These are phyloP conservation scores for Smittia sp. DNA, from an alignment of 2,888 invertebrate species.

Conservation along the genomic window DNA sequence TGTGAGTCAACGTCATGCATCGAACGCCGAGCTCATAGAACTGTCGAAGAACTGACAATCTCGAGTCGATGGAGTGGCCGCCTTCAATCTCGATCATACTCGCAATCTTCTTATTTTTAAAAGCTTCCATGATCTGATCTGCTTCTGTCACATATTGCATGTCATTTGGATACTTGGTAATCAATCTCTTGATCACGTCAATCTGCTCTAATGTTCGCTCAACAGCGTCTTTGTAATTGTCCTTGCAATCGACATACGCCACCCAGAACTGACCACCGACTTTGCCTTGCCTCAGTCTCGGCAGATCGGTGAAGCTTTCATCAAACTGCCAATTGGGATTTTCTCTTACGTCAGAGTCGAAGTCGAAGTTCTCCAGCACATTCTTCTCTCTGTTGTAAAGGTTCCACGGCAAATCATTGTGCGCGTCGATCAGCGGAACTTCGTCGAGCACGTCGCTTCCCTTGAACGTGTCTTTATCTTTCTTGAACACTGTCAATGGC, in stretches of 20 bases:
- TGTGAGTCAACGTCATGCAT: constrained; percentile 62
- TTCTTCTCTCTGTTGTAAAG: constrained; percentile 51
- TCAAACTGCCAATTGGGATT: constrained; percentile 50
- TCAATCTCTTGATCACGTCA: constrained; percentile 60
- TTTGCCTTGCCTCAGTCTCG: constrained; percentile 55
- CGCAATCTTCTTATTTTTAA: constrained; percentile 56
- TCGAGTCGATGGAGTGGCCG: constrained; percentile 61
- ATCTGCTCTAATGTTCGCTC: constrained; percentile 60
- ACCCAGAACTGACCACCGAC: constrained; percentile 64
- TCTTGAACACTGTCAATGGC: constrained; percentile 2
- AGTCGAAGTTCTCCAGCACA: constrained; percentile 51
- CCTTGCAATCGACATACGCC: constrained; percentile 57
- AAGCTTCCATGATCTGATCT: constrained; percentile 54
- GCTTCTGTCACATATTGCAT: constrained; percentile 52
- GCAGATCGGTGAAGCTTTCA: constrained; percentile 57
- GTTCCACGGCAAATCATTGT: constrained; percentile 56
- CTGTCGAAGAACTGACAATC: constrained; percentile 57
- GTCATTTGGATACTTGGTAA: constrained; percentile 52
- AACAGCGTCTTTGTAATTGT: constrained; percentile 59
- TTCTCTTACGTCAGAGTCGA: constrained; percentile 50
- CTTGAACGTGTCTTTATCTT: background rate
- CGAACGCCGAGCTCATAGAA: constrained; percentile 61
- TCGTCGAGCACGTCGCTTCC: constrained; percentile 41
- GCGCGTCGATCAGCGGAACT: constrained; percentile 45
- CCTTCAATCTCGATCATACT: constrained; percentile 63